Evolutionary conservation across 2,888 invertebrate species (phyloP), one percentile per base, ranked within the genome.

Genomic region (Agonum fuliginosum): DNA sequence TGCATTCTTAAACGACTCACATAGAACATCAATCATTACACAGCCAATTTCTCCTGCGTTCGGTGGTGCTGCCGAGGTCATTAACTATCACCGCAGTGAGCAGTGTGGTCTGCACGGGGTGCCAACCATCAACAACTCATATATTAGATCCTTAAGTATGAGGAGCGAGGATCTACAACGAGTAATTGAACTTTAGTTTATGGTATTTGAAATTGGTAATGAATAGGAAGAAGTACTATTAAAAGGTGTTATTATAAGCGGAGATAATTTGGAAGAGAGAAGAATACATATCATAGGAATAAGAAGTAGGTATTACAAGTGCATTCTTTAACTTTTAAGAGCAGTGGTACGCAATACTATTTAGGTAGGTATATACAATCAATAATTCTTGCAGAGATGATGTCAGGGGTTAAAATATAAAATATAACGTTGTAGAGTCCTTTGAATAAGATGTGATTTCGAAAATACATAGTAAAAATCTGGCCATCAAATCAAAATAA

Each of bases 1-100:
- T 46, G 54, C 76, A 75, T 46, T 67, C 62, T 67, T 67, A 75
- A 75, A 73, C 62, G 73, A 41, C 65, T 54, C 34, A 67, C 20
- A 51, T 43, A 19, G 37, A 27, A 48, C 75, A 75, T 75, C 51
- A 75, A 75, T 75, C 75, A 75, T 75, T 48, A 62, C 58, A 20
- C 27, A 62, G 30, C 58, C 58, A 62, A 62, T 62, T 62, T 62
- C 58, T 62, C 58, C 30, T 6, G 58, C n/a, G n/a, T n/a, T n/a
- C n/a, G n/a, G 27, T 62, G 58, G 58, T 62, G 58, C 27, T 17
- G 58, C 6, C 17, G 30, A 20, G 67, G 41, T 67, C 67, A 67
- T 67, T 67, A 67, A 67, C 41, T 37, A 37, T 37, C 67, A 20
- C 41, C 34, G 34, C 65, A 34, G 5, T 54, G 17, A 14, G 19